These are phyloP conservation scores for Drosophila subobscura DNA, from an alignment of 1,140 invertebrate genomes.

Conservation along the genomic window DNA sequence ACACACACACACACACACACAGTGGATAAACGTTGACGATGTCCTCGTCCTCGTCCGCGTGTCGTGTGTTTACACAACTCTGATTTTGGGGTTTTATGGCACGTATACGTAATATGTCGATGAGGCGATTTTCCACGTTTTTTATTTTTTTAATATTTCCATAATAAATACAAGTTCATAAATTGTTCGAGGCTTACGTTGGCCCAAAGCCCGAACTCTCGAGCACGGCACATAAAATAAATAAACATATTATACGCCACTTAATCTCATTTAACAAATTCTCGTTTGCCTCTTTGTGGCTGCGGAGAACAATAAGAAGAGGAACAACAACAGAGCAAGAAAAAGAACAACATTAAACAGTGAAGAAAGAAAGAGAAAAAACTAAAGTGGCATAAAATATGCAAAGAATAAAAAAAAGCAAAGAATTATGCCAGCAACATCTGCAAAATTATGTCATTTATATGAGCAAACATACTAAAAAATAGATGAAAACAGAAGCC, in stretches of 20 bases:
- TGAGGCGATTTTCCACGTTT: constrained; percentile 39
- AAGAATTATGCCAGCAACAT: constrained; percentile 63
- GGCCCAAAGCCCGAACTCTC: constrained; percentile 23
- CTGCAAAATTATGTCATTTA: constrained; percentile 81
- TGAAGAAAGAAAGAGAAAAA: constrained; percentile 31
- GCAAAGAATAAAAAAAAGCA: constrained; percentile 53
- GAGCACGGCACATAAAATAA: constrained; percentile 65
- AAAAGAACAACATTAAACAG: constrained; percentile 6
- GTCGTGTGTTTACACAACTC: constrained; percentile 42
- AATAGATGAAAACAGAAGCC: constrained; percentile 68
- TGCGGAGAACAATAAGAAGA: constrained; percentile 32
- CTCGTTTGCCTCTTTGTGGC: constrained; percentile 65
- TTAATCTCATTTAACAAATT: constrained; percentile 80
- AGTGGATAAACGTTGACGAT: constrained; percentile 29
- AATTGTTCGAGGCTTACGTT: constrained; percentile 25
- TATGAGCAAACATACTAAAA: constrained; percentile 79
- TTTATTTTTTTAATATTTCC: constrained; percentile 63
- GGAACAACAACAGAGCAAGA: constrained; percentile 21
- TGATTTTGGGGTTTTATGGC: constrained; percentile 60
- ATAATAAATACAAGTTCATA: constrained; percentile 67
- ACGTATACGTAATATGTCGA: constrained; percentile 56
- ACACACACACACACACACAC: background rate
- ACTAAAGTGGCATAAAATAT: constrained; percentile 73
- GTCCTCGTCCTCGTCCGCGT: background rate
- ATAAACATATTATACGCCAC: constrained; percentile 70